A percentile compares a stretch with the other conserved stretches of the same genome.
These are phyloP conservation scores for Macrotis lagotis DNA, from an alignment of 2,113 vertebrate species.

Conservation along the genomic window DNA sequence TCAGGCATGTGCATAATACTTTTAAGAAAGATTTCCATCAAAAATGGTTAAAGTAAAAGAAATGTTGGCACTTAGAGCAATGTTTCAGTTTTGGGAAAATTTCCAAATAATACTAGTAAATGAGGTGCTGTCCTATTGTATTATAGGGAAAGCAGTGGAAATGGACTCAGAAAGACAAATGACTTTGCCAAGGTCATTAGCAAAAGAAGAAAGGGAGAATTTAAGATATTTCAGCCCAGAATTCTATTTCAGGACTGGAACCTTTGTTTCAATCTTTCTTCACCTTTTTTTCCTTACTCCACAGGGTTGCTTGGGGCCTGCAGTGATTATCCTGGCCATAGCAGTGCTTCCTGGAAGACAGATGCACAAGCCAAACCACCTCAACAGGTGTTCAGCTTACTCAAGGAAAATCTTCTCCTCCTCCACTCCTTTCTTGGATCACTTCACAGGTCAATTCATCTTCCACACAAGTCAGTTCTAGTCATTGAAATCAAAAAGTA, in stretches of 20 bases:
- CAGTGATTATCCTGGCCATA: neutral
- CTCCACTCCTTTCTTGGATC: no score
- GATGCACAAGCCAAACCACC: no score
- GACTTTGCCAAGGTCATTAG: neutral
- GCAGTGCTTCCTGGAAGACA: no score
- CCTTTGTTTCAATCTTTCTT: neutral
- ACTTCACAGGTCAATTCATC: no score
- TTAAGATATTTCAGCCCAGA: neutral
- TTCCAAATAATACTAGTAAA: neutral
- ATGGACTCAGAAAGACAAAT: neutral
- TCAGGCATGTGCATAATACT: neutral
- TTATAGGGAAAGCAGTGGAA: neutral
- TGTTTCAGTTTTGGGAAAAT: neutral
- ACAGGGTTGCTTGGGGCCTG: neutral
- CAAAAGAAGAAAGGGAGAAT: neutral
- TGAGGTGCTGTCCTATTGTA: neutral
- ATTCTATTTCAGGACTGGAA: neutral
- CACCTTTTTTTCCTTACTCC: neutral
- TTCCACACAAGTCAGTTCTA: no score
- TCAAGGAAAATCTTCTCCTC: no score
- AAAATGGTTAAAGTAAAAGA: neutral
- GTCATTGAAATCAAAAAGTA: no score
- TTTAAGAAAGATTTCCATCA: neutral
- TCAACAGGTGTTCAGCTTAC: no score
- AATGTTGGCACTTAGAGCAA: neutral